Base-by-base conservation (phyloP, 2,797 vertebrate genomes). In the Aulostomus chinensis region DNA sequence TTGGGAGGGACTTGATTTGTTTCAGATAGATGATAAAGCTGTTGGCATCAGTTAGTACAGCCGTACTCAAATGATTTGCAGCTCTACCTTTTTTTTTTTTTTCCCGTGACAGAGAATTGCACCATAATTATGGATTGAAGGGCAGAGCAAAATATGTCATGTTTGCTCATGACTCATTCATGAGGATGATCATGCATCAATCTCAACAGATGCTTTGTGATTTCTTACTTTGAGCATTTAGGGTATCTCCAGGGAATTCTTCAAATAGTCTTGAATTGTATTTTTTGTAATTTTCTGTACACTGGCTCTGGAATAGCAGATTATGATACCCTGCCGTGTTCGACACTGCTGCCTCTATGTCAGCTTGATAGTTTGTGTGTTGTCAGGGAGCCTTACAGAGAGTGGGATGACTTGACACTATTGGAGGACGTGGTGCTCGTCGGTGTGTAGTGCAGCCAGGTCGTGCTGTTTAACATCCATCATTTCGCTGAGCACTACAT, bases 391-490 rank as follows among this genome's bases (percentile, higher is more conserved):
- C 57, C 47, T 51, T 62, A 52, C 47, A 45, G 54, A 33, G 58
- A 24, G 58, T 67, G 71, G 73, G 79, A 81, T 85, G 84, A 82
- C 84, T 86, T 73, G 74, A 81, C 81, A 83, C 62, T 71, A 79
- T 74, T 70, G 55, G 59, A 12, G 36, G 43, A 45, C 60, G 41
- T 21, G 54, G 60, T 32, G 60, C 66, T 58, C 53, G 6, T 77
- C 75, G 36, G 65, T 57, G 71, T 50, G 73, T 24, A 37, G 65
- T 73, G 79, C 75, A 74, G 83, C 80, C 81, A 79, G 83, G 81
- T 85, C 73, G 57, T 79, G 78, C 81, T 85, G 81, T 78, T 86
- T 76, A 80, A 84, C 81, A 86, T 89, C 84, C 77, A 86, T 88
- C 86, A 88, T 81, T 87, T 68, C 36, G 58, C 74, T 75, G 71